phyloP scores from a whole-genome alignment of 1,140 invertebrate genomes.

The Musca domestica region DNA sequence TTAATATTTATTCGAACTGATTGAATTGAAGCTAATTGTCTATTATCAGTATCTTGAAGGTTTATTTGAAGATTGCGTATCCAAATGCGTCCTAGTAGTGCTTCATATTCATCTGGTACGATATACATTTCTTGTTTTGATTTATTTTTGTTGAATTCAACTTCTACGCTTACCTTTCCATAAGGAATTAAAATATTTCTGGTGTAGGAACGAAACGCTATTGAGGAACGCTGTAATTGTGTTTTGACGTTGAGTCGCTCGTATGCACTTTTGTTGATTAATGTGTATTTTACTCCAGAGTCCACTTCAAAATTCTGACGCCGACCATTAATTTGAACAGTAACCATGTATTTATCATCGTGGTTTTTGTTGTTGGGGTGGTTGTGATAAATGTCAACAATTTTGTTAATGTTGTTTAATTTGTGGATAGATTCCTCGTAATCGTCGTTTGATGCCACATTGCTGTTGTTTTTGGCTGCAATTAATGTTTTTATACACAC shows the following conservation, averaged over 20 bases:
- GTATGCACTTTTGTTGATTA: not conserved
- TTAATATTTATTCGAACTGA: too few relatives aligned
- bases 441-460: not conserved
- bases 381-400: constrained; percentile 6
- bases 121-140: not conserved
- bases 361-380: too few relatives aligned
- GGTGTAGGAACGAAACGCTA: constrained; percentile 1
- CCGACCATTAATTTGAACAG: not conserved
- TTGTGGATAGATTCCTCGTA: not conserved
- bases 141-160: not conserved
- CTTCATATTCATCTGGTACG: too few relatives aligned
- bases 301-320: constrained; percentile 2
- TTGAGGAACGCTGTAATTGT: not conserved
- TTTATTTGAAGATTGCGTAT: constrained; percentile 5
- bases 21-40: not conserved
- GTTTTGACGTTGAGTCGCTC: not conserved
- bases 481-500: constrained; percentile 9
- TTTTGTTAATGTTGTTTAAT: not conserved
- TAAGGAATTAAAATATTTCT: not conserved
- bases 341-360: not conserved
- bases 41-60: not conserved
- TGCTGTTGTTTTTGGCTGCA: not conserved
- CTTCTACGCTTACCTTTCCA: not conserved
- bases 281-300: not conserved
- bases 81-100: not conserved